Base-by-base conservation (phyloP, 2,888 invertebrate genomes). In the Cotesia congregata region DNA sequence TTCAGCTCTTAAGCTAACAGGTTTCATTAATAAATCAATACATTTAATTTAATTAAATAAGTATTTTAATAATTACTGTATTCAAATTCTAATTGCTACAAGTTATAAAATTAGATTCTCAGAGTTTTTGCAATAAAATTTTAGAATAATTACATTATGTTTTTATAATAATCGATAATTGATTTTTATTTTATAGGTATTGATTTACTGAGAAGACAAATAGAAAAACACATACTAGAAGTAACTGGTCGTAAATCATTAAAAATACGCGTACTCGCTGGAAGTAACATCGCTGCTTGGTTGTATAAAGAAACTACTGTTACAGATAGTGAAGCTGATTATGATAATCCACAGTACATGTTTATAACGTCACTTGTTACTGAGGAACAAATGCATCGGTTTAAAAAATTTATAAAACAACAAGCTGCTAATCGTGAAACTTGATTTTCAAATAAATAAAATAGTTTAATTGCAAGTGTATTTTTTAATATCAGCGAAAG, bases 291-390 rank as follows among this genome's bases (percentile, higher is more conserved):
- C 85, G 90, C 90, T 84, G 89, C 91, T 0, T 94, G 94, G 94
- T 86, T 95, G 30, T 92, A 93, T 82, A 93, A 93, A 84, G 92
- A 94, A 86, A 90, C 93, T 0, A 92, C 93, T 0, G 93, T 95
- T 2, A 89, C 90, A 1, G 86, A 90, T 15, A 89, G 90, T 1
- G 84, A 86, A 59, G 90, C 91, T 3, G 93, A 93, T 87, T 85
- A 89, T 0, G 83, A 90, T 6, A 88, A 93, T 86, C 83, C 88
- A 1, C 91, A 94, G 81, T 90, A 90, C 79, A 87, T 93, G 72
- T 86, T 93, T 17, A 88, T 94, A 77, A 90, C 92, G 81, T 91
- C 93, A 2, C 90, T 94, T 12, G 92, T 93, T 68, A 92, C 92
- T 4, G 88, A 91, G 67, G 84, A 89, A 1, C 90, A 90, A 76